Evolutionary conservation across 2,113 vertebrate genomes (phyloP), one percentile per base, ranked within the genome.

Genomic region (Nothocercus nigrocapillus): DNA sequence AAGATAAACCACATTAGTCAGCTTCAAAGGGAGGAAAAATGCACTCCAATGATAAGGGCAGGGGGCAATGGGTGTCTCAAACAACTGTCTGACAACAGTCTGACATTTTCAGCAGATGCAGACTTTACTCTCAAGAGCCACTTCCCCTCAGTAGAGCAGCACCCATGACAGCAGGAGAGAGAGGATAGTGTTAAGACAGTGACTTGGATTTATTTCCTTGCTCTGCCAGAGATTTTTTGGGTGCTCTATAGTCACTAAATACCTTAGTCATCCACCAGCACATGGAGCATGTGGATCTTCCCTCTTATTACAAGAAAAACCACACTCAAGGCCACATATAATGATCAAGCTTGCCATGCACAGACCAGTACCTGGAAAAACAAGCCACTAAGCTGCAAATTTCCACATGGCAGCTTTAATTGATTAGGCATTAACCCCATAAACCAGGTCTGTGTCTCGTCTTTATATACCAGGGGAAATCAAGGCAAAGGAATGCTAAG

Each of bases 101-200:
- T 89, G 19, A 17, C 73, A 42, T 53, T 81, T 88, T 5, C 66
- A 89, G 73, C 34, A 69, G n/a, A 42, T 66, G 44, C 17, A 86
- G 15, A 25, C n/a, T 66, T 80, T 4, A 22, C 11, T 73, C 54
- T 88, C 34, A 38, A 61, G 82, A 78, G 1, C 7, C 9, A 21
- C 47, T 63, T 68, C 22, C 25, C 30, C 30, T 68, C 56, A 27
- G 34, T 80, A 3, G 47, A 58, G 9, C 4, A 30, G 34, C 27
- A 13, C 0, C 7, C 1, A 0, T 4, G 22, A 19, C 11, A 34
- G 40, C 32, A 77, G 15, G 25, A 4, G 21, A 56, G 66, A 12
- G 1, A 24, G 32, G 22, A 2, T 2, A 12, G 22, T 18, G 0
- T 12, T 2, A 27, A 38, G 28, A 44, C 3, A 0, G 1, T 20